Base-by-base conservation (phyloP, 2,888 invertebrate species). In the Thalpophila matura region DNA sequence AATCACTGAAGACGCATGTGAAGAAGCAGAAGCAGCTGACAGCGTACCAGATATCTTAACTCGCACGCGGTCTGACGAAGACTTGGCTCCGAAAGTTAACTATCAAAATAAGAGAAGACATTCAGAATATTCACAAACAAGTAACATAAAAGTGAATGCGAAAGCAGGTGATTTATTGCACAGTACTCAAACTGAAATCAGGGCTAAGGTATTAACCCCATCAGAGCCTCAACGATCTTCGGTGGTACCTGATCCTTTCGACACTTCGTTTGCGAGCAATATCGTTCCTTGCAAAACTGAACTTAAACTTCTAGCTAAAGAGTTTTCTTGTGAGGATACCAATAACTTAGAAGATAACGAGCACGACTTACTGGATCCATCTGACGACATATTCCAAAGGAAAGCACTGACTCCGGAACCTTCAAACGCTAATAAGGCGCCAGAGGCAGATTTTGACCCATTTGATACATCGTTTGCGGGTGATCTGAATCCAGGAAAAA, bases 391-490 rank as follows among this genome's bases (percentile, higher is more conserved):
- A 46, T 97, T 97, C 47, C 95, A 96, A 77, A 96, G 96, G 0
- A 97, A 97, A 89, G 97, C 97, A 20, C 87, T 98, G 46, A 97
- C 97, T 1, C 98, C 98, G 22, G 96, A 96, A 58, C 95, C 94
- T 9, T 88, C 89, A 4, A 73, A 88, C 53, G 76, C 87, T 55
- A 68, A 86, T 42, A 88, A 86, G 33, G 64, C 83, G 43, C 79
- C 88, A 22, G 84, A 91, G 49, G 87, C 88, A 29, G 95, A 96
- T 51, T 94, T 96, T 74, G 98, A 98, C 94, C 98, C 98, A 0
- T 98, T 98, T 82, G 98, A 98, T 84, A 98, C 98, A 0, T 97
- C 98, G 4, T 97, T 97, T 79, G 97, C 97, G 0, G 95, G 95
- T 47, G 96, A 97, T 82, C 95, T 98, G 40, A 96, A 96, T 69